Evolutionary conservation across 2,888 invertebrate genomes (phyloP).

Genomic region (Stenodema calcarata): DNA sequence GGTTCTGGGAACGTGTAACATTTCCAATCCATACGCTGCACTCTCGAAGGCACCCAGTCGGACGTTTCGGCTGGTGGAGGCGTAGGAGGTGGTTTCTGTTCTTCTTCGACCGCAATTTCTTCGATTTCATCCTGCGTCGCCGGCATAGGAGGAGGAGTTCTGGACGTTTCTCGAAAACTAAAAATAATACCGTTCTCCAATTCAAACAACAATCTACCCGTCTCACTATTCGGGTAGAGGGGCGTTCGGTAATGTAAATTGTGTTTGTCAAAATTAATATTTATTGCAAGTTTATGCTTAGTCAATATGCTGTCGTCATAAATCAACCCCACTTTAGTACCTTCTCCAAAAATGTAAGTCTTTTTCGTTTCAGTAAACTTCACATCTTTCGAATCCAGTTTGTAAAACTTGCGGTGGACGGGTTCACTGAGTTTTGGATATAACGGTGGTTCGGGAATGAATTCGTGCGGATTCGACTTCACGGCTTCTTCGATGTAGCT

Average conservation of each 20-base stretch:
- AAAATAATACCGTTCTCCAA: slow-evolving; percentile 37
- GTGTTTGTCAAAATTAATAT: not conserved
- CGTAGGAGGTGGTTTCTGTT: not conserved
- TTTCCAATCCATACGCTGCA: slow-evolving; percentile 22
- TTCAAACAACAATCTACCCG: not conserved
- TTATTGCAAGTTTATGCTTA: slow-evolving; percentile 15
- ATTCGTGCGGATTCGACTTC: not conserved
- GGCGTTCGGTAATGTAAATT: slow-evolving; percentile 23
- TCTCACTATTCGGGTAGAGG: slow-evolving; percentile 7
- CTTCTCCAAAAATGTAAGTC: slow-evolving; percentile 4
- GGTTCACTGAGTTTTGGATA: not conserved
- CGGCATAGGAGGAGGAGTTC: not conserved
- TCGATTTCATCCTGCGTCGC: not conserved
- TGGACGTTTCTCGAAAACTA: slow-evolving; percentile 19
- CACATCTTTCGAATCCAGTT: not conserved
- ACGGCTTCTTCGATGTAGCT: slow-evolving; percentile 22
- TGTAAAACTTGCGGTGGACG: not conserved
- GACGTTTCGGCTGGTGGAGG: not conserved
- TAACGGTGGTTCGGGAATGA: not conserved
- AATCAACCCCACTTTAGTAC: not conserved
- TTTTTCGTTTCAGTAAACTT: slow-evolving; percentile 31
- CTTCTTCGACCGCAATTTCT: not conserved
- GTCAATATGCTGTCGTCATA: slow-evolving; percentile 11
- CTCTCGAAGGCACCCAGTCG: slow-evolving; percentile 12
- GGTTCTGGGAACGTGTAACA: slow-evolving; percentile 17